phyloP scores from a whole-genome alignment of 2,797 vertebrate species.

The Anas georgica region DNA sequence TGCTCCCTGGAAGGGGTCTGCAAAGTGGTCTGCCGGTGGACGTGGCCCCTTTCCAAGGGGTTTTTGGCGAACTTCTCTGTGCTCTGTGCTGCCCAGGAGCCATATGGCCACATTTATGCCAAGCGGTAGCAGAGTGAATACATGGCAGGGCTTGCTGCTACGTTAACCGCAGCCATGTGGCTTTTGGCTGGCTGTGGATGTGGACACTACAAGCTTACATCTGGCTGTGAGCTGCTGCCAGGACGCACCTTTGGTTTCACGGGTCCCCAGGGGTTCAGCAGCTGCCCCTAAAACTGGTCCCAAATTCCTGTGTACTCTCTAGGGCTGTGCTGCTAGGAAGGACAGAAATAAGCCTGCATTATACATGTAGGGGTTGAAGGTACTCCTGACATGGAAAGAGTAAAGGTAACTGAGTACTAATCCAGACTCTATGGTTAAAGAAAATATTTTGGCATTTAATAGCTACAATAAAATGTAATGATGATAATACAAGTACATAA shows the following conservation, averaged over 20 bases:
- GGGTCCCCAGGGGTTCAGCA: not conserved
- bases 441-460: not conserved
- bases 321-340: not conserved
- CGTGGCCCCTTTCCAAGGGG: not conserved
- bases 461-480: not conserved
- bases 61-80: not conserved
- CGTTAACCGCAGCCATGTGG: accelerated
- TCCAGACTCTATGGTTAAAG: not conserved
- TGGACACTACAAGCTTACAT: not conserved
- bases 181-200: not conserved
- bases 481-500: not conserved
- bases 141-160: accelerated
- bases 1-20: not conserved
- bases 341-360: not conserved
- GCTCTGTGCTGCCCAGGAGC: not conserved
- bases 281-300: not conserved
- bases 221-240: not conserved
- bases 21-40: not conserved
- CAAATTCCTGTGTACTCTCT: accelerated
- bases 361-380: not conserved
- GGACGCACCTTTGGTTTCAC: accelerated
- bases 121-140: accelerated
- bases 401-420: not conserved
- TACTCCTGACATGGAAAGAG: not conserved
- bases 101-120: not conserved